Base-by-base conservation (phyloP, 2,888 invertebrate genomes). In the Limenitis camilla region DNA sequence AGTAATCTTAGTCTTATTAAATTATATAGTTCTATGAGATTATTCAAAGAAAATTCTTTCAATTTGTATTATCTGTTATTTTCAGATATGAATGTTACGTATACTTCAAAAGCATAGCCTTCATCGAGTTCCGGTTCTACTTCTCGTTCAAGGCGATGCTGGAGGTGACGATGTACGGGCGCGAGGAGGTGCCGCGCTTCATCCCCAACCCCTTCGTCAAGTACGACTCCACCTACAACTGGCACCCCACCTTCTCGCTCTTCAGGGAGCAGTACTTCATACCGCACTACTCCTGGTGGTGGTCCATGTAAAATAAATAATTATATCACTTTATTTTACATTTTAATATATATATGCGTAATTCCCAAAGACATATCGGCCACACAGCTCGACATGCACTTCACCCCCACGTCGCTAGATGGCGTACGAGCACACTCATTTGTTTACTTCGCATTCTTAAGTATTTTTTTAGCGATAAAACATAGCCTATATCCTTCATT, bases 21-120 rank as follows among this genome's bases (percentile, higher is more conserved):
- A n/a, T n/a, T n/a, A n/a, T n/a, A n/a, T n/a, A n/a, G n/a, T n/a
- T n/a, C n/a, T n/a, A n/a, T n/a, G n/a, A n/a, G n/a, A n/a, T n/a
- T n/a, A n/a, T n/a, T n/a, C n/a, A n/a, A n/a, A n/a, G n/a, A n/a
- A n/a, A n/a, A n/a, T n/a, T n/a, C n/a, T n/a, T n/a, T n/a, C n/a
- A n/a, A n/a, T n/a, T n/a, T n/a, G n/a, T n/a, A n/a, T n/a, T n/a
- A n/a, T n/a, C n/a, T n/a, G n/a, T n/a, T n/a, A 28, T 40, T 68
- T 64, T 0, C 72, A 81, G 81, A 32, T 8, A 59, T 5, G 67
- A 72, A 7, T 81, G 81, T 48, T 81, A 74, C 67, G 11, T 70
- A 1, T 80, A 77, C 61, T 81, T 69, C 72, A 78, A 72, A 44
- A 65, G 72, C 8, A 62, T 71, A 0, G 75, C 77, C 0, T 80